Conservation (phyloP, 2,797 vertebrate species). For the Nannoperca australis region DNA sequence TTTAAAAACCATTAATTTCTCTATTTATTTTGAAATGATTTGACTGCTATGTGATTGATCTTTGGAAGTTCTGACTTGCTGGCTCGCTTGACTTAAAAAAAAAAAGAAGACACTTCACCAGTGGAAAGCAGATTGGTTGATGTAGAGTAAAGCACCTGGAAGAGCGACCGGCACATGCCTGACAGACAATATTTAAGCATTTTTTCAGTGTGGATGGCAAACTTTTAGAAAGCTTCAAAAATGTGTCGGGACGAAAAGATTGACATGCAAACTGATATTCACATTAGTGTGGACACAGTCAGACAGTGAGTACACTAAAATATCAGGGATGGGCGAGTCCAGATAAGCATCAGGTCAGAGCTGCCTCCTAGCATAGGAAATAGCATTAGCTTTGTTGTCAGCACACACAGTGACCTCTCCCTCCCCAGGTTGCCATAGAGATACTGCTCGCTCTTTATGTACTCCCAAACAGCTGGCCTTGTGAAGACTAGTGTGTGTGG, state of each 20-base stretch:
- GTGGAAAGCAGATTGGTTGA: not conserved
- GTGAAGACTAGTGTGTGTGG: slow-evolving; percentile 3
- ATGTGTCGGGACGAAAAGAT: not conserved
- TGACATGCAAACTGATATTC: slow-evolving; percentile 16
- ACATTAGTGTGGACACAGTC: not conserved
- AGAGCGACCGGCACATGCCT: not conserved
- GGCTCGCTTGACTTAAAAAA: not conserved
- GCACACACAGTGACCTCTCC: slow-evolving; percentile 66
- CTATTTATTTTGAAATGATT: not conserved
- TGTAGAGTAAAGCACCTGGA: not conserved
- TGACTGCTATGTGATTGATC: not conserved
- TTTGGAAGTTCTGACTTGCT: not conserved
- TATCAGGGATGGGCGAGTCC: slow-evolving; percentile 43
- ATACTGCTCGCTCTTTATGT: slow-evolving; percentile 49
- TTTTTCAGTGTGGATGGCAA: not conserved
- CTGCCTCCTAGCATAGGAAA: slow-evolving; percentile 80
- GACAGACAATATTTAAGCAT: not conserved
- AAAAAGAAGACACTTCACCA: not conserved
- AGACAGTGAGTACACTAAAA: slow-evolving; percentile 22
- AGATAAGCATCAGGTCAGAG: slow-evolving; percentile 77
- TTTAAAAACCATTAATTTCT: too few relatives aligned
- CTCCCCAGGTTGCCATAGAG: slow-evolving; percentile 79
- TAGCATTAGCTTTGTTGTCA: slow-evolving; percentile 77
- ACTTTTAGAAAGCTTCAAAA: not conserved
- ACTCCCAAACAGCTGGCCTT: slow-evolving; percentile 21